Base-by-base conservation (phyloP, 1,140 invertebrate genomes). In the Reticulitermes speratus region DNA sequence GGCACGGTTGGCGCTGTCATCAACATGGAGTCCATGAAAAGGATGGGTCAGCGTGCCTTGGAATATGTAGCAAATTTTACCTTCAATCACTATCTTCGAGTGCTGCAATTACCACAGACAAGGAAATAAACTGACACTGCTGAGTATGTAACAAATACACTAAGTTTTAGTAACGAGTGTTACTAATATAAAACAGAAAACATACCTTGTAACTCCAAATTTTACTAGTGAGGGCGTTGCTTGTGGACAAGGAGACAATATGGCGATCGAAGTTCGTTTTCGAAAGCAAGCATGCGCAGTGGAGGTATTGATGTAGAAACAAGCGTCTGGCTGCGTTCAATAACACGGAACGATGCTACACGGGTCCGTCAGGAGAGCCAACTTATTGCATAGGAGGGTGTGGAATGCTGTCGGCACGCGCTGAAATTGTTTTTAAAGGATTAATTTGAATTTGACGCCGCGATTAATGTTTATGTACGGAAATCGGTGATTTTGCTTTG, bases 1-100 rank as follows among this genome's bases (percentile, higher is more conserved):
- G 94, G 93, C 93, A 94, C 93, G 90, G 93, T 93, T 93, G 93
- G 94, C 94, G 94, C 94, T 94, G 94, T 93, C 93, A 94, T 93
- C 94, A 94, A 94, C 92, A 93, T 94, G 93, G 93, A 87, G 86
- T 85, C 86, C 55, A 84, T 59, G 83, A 59, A 52, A 84, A 45
- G n/a, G 83, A 45, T 32, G 45, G 44, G 45, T 84, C 3, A 52
- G 30, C 83, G 44, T 48, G 52, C 48, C 45, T 75, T 30, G 25
- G 25, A 30, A n/a, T 30, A 75, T 75, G 65, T 75, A 6, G 65
- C 65, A 75, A 75, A 75, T 75, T 30, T 75, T 75, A 75, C 65
- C 65, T 75, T 75, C 25, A 75, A 2, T 75, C n/a, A 75, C 25
- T 11, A 25, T 75, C 65, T 75, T 75, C n/a, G 65, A 11, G 65